Evolutionary conservation across 2,797 vertebrate genomes (phyloP).

Genomic region (Arrhamphus sclerolepis): DNA sequence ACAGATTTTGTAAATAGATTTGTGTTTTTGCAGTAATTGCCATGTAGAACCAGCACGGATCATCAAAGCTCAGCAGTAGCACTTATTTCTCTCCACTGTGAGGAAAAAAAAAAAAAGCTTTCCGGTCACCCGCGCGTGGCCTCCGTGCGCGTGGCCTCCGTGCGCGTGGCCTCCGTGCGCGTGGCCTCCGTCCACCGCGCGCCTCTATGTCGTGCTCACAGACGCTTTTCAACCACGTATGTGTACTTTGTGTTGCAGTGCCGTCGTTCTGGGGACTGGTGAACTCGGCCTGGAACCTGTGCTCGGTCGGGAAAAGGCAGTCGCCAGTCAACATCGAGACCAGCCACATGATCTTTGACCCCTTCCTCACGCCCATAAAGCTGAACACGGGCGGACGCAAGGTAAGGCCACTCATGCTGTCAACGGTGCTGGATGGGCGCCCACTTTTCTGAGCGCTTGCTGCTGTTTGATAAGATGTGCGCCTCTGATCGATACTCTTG

Average conservation of each 20-base stretch:
- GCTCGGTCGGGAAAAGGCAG: slow-evolving; percentile 97
- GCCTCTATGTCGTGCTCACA: slow-evolving; percentile 34
- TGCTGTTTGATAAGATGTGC: slow-evolving; percentile 25
- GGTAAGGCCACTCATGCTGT: slow-evolving; percentile 81
- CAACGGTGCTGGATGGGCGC: too few relatives aligned
- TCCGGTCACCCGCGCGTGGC: too few relatives aligned
- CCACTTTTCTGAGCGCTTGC: too few relatives aligned
- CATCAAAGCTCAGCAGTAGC: too few relatives aligned
- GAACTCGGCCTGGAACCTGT: slow-evolving; percentile 99
- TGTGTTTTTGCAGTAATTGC: too few relatives aligned
- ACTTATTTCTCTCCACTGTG: too few relatives aligned
- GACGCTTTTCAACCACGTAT: slow-evolving; percentile 17
- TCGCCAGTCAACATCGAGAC: slow-evolving; percentile 99
- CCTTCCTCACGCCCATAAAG: slow-evolving; percentile 93
- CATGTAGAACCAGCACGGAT: too few relatives aligned
- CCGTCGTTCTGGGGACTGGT: slow-evolving; percentile 99
- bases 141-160: neutral
- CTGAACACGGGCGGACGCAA: slow-evolving; percentile 96
- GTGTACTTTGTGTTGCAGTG: slow-evolving; percentile 80
- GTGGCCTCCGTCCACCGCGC: slow-evolving; percentile 10
- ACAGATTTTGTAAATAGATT: too few relatives aligned
- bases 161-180: slow-evolving; percentile 21
- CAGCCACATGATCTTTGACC: slow-evolving; percentile 99
- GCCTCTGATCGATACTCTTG: slow-evolving; percentile 38
- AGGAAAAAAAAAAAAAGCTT: too few relatives aligned